Evolutionary conservation across 2,888 invertebrate genomes (phyloP).

Genomic region (Patella caerulea): DNA sequence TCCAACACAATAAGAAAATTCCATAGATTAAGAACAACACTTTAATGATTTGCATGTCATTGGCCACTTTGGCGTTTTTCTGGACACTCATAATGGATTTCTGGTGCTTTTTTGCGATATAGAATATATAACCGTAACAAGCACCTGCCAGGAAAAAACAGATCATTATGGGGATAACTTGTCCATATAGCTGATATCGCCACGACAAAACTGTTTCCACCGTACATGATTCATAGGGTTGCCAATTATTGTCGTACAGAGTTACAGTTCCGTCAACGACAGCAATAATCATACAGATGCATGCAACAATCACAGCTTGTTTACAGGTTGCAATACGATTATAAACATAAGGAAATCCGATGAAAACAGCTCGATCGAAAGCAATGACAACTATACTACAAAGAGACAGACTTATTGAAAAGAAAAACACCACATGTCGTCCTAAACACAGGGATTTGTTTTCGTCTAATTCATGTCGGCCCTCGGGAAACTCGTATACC

Average conservation of each 20-base stretch:
- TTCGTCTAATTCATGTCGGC: not conserved
- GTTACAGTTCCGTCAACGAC: not conserved
- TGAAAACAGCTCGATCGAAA: not conserved
- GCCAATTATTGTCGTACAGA: not conserved
- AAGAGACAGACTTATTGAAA: not conserved
- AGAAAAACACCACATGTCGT: not conserved
- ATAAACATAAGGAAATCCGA: not conserved
- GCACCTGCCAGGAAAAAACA: not conserved
- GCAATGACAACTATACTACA: not conserved
- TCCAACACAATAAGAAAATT: not conserved
- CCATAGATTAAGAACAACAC: slow-evolving; percentile 4
- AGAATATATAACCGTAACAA: slow-evolving; percentile 3
- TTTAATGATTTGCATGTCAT: slow-evolving; percentile 1
- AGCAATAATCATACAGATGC: not conserved
- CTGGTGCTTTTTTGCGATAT: not conserved
- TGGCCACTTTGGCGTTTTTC: not conserved
- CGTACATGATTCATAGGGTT: not conserved
- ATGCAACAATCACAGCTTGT: not conserved
- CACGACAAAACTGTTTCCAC: not conserved
- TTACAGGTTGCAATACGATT: not conserved
- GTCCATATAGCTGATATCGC: not conserved
- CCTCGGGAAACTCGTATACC: not conserved
- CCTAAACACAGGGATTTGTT: not conserved
- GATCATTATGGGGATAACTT: not conserved
- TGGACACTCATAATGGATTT: not conserved